Evolutionary conservation across 2,113 vertebrate genomes (phyloP).

Genomic region (Neodontobutis hainanensis): DNA sequence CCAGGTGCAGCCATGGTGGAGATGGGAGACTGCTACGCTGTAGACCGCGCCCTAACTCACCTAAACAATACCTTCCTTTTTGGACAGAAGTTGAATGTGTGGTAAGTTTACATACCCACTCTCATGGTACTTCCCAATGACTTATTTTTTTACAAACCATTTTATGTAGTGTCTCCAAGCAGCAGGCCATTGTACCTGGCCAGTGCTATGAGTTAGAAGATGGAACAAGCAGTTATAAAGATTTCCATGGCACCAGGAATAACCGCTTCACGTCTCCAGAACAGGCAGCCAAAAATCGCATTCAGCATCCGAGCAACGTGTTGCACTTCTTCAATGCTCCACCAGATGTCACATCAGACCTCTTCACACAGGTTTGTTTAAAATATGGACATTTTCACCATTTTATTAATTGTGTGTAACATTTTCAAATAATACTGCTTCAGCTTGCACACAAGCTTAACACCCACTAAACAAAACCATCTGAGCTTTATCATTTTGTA

Average conservation of each 20-base stretch:
- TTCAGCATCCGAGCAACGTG: constrained; percentile 94
- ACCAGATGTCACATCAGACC: constrained; percentile 86
- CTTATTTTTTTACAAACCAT: too few species aligned
- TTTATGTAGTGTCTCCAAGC: constrained; percentile 88
- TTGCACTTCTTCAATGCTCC: constrained; percentile 95
- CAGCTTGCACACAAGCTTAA: too few species aligned
- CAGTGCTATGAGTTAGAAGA: constrained; percentile 94
- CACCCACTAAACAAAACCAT: too few species aligned
- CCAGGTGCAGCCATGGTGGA: constrained; percentile 95
- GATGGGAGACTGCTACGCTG: constrained; percentile 94
- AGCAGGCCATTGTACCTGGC: constrained; percentile 92
- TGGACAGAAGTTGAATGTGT: constrained; percentile 92
- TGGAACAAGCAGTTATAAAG: constrained; percentile 90
- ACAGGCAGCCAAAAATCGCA: constrained; percentile 95
- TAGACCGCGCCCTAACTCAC: constrained; percentile 91
- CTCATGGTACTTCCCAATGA: not conserved
- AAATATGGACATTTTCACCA: too few species aligned
- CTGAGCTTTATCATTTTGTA: too few species aligned
- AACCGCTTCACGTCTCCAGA: constrained; percentile 93
- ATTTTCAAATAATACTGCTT: too few species aligned
- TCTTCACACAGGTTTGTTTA: constrained; percentile 85
- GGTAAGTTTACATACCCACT: constrained; percentile 73
- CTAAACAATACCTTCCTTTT: constrained; percentile 97
- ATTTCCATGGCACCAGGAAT: constrained; percentile 93
- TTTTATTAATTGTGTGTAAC: too few species aligned